These are phyloP conservation scores for Psilanteris sp. DNA, from an alignment of 1,140 invertebrate species.

Conservation along the genomic window DNA sequence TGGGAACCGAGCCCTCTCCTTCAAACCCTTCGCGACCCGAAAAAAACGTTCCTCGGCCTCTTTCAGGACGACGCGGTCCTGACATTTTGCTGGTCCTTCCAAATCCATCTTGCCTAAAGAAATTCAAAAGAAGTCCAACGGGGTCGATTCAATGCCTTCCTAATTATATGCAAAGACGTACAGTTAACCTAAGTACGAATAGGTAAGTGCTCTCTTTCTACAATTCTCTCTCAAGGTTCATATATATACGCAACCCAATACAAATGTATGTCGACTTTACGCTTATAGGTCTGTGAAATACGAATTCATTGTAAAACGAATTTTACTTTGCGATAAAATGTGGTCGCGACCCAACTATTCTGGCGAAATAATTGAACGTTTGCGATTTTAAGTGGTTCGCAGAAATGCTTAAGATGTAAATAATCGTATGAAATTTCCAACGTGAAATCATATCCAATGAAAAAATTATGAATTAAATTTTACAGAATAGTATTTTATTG, in stretches of 20 bases:
- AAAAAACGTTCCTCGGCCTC: conserved; percentile 48
- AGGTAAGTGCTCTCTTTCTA: conserved; percentile 46
- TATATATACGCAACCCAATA: conserved; percentile 2
- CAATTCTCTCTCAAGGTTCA: conserved; percentile 36
- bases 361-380: conserved; percentile 39
- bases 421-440: not conserved
- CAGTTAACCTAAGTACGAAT: conserved; percentile 53
- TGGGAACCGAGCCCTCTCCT: conserved; percentile 65
- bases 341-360: conserved; percentile 21
- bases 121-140: conserved; percentile 60
- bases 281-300: conserved; percentile 13
- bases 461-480: not conserved
- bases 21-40: conserved; percentile 55
- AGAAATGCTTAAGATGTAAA: not conserved
- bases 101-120: conserved; percentile 43
- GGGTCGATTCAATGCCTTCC: conserved; percentile 59
- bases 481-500: too few relatives aligned
- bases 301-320: conserved; percentile 44
- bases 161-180: conserved; percentile 65
- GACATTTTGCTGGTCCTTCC: conserved; percentile 51
- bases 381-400: conserved; percentile 4
- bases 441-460: too few relatives aligned
- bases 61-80: conserved; percentile 48
- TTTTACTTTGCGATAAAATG: conserved; percentile 17
- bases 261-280: conserved; percentile 1